Conservation (phyloP, 2,888 invertebrate genomes). For the Nemotelus nigrinus region DNA sequence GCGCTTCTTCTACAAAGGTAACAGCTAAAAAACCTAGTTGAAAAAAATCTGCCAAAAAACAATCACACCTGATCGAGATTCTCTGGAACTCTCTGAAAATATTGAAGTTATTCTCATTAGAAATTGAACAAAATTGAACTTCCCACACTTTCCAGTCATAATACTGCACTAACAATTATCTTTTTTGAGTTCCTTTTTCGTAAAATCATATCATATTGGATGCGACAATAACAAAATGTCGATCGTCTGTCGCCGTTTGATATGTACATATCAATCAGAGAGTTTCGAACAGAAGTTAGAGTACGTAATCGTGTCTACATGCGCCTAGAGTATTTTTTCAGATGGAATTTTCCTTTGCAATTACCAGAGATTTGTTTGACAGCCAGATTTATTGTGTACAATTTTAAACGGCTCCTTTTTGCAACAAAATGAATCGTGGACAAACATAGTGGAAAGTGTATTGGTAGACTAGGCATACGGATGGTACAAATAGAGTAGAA, state of each 20-base stretch:
- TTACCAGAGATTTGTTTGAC: constrained; percentile 50
- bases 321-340: constrained; percentile 47
- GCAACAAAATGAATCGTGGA: constrained; percentile 6
- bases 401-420: constrained; percentile 46
- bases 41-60: too few species aligned
- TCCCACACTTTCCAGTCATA: too few species aligned
- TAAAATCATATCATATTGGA: constrained; percentile 4
- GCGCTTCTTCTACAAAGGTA: too few species aligned
- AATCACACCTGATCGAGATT: too few species aligned
- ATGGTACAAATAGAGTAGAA: too few species aligned
- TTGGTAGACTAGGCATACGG: too few species aligned
- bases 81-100: too few species aligned
- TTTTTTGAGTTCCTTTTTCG: not conserved
- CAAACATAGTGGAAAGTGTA: too few species aligned
- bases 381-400: constrained; percentile 51
- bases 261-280: constrained; percentile 50
- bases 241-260: constrained; percentile 50
- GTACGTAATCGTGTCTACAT: constrained; percentile 40
- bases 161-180: too few species aligned
- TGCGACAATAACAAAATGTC: constrained; percentile 45
- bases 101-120: too few species aligned
- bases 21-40: too few species aligned
- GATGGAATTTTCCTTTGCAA: constrained; percentile 48
- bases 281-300: constrained; percentile 9
- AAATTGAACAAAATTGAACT: too few species aligned